Conservation (phyloP, 2,888 invertebrate genomes). For the Tiliacea citrago region DNA sequence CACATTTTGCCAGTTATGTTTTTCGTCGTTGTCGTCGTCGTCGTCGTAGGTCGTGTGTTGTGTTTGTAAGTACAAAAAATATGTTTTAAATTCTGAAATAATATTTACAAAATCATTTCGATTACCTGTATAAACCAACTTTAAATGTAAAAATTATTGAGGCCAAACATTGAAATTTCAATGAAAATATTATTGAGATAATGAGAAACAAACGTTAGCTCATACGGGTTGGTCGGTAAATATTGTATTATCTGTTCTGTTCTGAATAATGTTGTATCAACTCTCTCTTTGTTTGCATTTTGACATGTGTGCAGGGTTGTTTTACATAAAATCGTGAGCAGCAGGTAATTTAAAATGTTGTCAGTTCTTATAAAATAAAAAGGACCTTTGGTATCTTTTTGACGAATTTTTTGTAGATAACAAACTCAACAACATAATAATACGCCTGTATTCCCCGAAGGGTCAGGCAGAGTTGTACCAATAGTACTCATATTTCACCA, state of each 20-base stretch:
- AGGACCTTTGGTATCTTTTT: no score
- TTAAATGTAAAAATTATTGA: conserved; percentile 26
- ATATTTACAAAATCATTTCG: conserved; percentile 2
- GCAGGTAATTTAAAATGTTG: neutral
- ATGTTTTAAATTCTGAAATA: neutral
- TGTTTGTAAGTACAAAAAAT: no score
- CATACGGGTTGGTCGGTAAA: conserved; percentile 71
- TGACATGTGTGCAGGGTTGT: conserved; percentile 31
- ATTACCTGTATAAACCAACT: conserved; percentile 12
- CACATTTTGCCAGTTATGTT: no score
- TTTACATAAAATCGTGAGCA: conserved; percentile 2
- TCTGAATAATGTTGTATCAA: conserved; percentile 59
- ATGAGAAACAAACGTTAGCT: conserved; percentile 81
- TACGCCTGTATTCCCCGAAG: no score
- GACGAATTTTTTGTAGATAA: no score
- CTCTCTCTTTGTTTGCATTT: conserved; percentile 53
- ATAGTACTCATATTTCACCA: no score
- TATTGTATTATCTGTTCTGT: conserved; percentile 67
- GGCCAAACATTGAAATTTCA: conserved; percentile 32
- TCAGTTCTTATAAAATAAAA: no score
- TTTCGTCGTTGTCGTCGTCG: no score
- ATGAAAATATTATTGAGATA: conserved; percentile 60
- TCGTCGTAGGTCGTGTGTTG: no score
- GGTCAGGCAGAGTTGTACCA: no score
- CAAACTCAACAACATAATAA: no score